A percentile compares a stretch with the other conserved stretches of the same genome.
phyloP scores from a whole-genome alignment of 2,113 vertebrate species.

The Otis tarda region DNA sequence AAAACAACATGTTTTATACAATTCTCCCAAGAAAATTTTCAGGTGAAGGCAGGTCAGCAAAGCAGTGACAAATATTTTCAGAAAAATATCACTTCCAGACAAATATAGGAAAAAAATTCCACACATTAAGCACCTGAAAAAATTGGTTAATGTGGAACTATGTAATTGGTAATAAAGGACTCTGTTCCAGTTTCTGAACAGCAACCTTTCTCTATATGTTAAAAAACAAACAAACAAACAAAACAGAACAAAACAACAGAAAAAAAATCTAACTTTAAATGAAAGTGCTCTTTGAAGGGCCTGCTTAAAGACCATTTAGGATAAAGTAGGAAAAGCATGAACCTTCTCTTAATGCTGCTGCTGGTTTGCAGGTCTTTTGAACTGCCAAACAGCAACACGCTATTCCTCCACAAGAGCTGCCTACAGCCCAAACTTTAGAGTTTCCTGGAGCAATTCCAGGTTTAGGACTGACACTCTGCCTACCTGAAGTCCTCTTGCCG shows the following conservation, averaged over 20 bases:
- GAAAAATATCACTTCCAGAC: background rate
- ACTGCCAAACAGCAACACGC: background rate
- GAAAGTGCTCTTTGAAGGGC: background rate
- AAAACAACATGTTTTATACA: background rate
- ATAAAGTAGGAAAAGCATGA: background rate
- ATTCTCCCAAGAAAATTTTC: background rate
- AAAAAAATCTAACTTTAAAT: background rate
- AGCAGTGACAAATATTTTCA: background rate
- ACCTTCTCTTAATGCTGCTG: background rate
- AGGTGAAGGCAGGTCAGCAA: background rate
- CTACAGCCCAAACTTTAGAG: background rate
- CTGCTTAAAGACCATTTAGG: background rate
- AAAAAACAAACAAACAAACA: background rate
- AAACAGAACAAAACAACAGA: background rate
- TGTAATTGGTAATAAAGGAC: background rate
- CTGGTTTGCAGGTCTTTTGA: background rate
- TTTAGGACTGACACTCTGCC: background rate
- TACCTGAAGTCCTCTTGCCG: background rate
- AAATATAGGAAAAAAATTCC: background rate
- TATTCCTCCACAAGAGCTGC: background rate
- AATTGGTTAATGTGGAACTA: background rate
- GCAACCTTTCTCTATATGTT: background rate
- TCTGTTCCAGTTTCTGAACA: background rate
- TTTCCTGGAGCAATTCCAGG: background rate
- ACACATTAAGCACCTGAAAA: background rate